Evolutionary conservation across 2,888 invertebrate genomes (phyloP).

Genomic region (Eupithecia centaureata): DNA sequence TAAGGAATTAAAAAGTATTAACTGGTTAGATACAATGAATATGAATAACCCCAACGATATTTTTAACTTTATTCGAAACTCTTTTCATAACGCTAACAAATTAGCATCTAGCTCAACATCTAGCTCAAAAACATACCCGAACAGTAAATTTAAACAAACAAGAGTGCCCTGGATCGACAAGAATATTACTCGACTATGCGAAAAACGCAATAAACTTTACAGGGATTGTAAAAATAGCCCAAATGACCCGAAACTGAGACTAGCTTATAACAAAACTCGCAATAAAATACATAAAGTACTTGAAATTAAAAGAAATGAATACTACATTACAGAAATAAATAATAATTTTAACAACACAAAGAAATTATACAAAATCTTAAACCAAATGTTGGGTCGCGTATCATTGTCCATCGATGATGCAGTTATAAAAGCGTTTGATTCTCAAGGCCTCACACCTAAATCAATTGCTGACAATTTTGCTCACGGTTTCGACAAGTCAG

Average conservation of each 20-base stretch:
- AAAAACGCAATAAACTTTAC: constrained; percentile 9
- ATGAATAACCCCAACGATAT: constrained; percentile 13
- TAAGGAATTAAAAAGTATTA: constrained; percentile 8
- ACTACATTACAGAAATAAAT: constrained; percentile 15
- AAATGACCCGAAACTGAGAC: constrained; percentile 10
- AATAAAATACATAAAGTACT: constrained; percentile 19
- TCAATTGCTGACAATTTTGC: constrained; percentile 15
- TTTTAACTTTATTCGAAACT: constrained; percentile 9
- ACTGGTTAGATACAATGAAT: constrained; percentile 14
- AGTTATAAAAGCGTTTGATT: constrained; percentile 18
- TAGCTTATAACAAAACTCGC: constrained; percentile 15
- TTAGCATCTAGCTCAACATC: neutral
- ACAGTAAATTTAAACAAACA: no score
- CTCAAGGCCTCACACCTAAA: constrained; percentile 13
- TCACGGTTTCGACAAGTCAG: constrained; percentile 3
- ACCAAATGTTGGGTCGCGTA: constrained; percentile 17
- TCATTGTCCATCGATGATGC: constrained; percentile 15
- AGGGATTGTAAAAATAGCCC: constrained; percentile 6
- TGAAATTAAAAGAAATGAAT: constrained; percentile 11
- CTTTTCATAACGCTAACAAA: constrained; percentile 11
- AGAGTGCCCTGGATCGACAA: constrained; percentile 13
- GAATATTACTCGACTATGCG: constrained; percentile 10
- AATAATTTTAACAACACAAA: constrained; percentile 16
- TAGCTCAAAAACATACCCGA: no score
- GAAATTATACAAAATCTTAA: constrained; percentile 14